These are phyloP conservation scores for Tragopan temminckii DNA, from an alignment of 2,797 vertebrate genomes.

Conservation along the genomic window DNA sequence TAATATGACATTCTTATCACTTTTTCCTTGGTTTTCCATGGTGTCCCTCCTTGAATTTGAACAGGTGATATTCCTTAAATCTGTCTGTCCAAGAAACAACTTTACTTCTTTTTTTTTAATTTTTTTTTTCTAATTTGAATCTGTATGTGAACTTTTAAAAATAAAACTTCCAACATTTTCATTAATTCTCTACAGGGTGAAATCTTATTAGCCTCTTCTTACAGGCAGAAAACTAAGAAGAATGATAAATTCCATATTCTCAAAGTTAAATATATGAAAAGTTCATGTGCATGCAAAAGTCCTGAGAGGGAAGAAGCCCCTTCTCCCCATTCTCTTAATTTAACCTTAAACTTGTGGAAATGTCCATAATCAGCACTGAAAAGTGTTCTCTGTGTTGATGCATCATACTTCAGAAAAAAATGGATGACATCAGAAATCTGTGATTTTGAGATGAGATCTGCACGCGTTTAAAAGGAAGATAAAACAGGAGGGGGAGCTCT, in stretches of 20 bases:
- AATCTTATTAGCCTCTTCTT: not conserved
- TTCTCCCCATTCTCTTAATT: not conserved
- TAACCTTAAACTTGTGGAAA: not conserved
- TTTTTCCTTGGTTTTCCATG: not conserved
- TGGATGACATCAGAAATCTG: not conserved
- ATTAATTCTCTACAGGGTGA: not conserved
- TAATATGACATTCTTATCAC: not conserved
- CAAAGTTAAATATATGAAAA: not conserved
- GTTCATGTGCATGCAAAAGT: not conserved
- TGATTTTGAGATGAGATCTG: not conserved
- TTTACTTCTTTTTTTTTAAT: not conserved
- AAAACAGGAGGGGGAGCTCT: conserved; percentile 68
- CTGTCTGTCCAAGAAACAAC: not conserved
- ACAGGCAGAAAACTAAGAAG: not conserved
- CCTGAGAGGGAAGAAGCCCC: not conserved
- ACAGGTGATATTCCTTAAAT: not conserved
- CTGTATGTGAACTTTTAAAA: not conserved
- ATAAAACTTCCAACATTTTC: not conserved
- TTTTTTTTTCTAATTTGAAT: not conserved
- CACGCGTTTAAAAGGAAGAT: rapidly evolving
- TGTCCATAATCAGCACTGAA: not conserved
- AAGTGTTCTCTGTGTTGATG: not conserved
- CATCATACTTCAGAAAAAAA: not conserved
- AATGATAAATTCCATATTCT: not conserved
- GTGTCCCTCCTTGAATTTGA: not conserved